These are phyloP conservation scores for Alviniconcha marisindica DNA, from an alignment of 1,140 invertebrate genomes.

Conservation along the genomic window DNA sequence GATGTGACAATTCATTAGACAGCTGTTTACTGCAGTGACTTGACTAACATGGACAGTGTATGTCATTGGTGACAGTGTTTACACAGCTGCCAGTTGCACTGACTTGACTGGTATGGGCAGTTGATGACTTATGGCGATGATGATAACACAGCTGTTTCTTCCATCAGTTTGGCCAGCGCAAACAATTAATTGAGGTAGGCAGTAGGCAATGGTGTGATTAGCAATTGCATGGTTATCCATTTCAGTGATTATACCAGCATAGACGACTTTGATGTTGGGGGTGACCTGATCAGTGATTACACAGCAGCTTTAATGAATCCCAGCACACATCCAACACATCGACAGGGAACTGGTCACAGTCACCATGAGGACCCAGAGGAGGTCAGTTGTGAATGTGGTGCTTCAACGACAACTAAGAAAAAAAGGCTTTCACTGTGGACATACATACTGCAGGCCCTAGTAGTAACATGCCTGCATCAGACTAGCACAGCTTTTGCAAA, in stretches of 20 bases:
- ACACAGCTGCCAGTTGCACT: too few species aligned
- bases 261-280: conserved; percentile 56
- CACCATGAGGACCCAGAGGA: background rate
- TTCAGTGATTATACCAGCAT: conserved; percentile 34
- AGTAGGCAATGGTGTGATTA: too few species aligned
- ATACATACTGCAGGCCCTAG: background rate
- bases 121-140: too few species aligned
- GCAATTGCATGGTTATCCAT: too few species aligned
- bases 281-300: conserved; percentile 70
- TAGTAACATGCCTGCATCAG: background rate
- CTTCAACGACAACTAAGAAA: background rate
- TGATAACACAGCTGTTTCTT: too few species aligned
- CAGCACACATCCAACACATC: conserved; percentile 12
- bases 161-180: too few species aligned
- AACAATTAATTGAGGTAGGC: too few species aligned
- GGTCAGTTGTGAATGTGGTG: background rate
- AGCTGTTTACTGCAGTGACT: too few species aligned
- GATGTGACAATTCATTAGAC: too few species aligned
- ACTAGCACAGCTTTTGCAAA: background rate
- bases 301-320: conserved; percentile 66
- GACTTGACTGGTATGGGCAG: too few species aligned
- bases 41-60: too few species aligned
- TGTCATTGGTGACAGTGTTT: too few species aligned
- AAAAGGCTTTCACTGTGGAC: background rate
- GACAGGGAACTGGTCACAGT: background rate